Evolutionary conservation across 2,888 invertebrate genomes (phyloP).

Genomic region (Hydriomena furcata): DNA sequence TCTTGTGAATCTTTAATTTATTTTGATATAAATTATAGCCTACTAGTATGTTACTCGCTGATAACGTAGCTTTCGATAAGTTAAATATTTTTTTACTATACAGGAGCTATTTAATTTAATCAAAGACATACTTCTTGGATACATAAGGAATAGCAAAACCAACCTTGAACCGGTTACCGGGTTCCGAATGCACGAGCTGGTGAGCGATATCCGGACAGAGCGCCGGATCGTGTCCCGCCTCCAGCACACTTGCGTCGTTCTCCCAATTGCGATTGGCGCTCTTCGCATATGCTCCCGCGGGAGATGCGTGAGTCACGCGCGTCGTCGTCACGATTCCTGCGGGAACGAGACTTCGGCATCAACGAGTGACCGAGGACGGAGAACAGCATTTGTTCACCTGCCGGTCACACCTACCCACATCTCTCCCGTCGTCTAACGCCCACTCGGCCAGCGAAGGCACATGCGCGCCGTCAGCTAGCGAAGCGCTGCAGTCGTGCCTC

Average conservation of each 20-base stretch:
- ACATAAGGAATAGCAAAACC: no score
- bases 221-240: slow-evolving; percentile 54
- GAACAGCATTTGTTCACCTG: no score
- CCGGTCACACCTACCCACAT: slow-evolving; percentile 44
- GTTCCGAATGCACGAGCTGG: slow-evolving; percentile 77
- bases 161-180: slow-evolving; percentile 75
- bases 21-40: no score
- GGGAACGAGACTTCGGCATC: background rate
- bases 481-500: slow-evolving; percentile 82
- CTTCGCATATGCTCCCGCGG: slow-evolving; percentile 87
- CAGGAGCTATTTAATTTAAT: no score
- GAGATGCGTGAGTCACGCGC: slow-evolving; percentile 90
- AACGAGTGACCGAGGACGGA: background rate
- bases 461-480: slow-evolving; percentile 71
- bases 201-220: slow-evolving; percentile 87
- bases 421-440: slow-evolving; percentile 78
- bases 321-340: slow-evolving; percentile 86
- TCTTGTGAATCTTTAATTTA: no score
- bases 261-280: slow-evolving; percentile 87
- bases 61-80: no score
- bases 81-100: no score
- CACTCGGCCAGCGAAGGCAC: slow-evolving; percentile 85
- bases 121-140: no score
- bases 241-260: slow-evolving; percentile 79
- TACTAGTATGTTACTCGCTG: no score